Base-by-base conservation (phyloP, 2,888 invertebrate genomes). In the Gibbula magus region DNA sequence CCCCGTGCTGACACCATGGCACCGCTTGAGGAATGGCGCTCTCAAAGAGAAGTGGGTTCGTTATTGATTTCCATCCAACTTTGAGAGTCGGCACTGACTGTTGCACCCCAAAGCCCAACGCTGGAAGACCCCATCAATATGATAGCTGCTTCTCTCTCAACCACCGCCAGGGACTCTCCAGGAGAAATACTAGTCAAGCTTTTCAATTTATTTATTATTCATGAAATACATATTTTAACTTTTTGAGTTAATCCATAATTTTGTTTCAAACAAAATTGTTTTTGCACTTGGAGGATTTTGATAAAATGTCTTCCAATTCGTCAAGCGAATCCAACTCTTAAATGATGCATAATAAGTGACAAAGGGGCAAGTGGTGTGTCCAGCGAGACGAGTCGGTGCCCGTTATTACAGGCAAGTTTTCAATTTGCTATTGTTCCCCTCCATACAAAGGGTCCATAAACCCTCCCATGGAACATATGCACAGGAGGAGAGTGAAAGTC, bases 401-500 rank as follows among this genome's bases (percentile, higher is more conserved):
- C 61, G 61, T 61, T 61, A 61, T 61, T 61, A 61, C 29, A 29
- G 61, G 16, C 61, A 61, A 61, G 61, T 61, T 51, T 53, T 76
- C 76, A 45, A 54, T 54, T 61, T 35, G 35, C 29, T 56, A 77
- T 77, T 66, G 51, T 61, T 61, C 66, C 51, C 16, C 8, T n/a
- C 56, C 22, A 32, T 61, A 25, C 77, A 56, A 35, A 53, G 35
- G 20, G 53, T 35, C 56, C 53, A 32, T 76, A 29, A 74, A 74
- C 56, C 51, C 35, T 32, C 61, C 66, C 35, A n/a, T 39, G 51
- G 61, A 56, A 77, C 66, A 77, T 77, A 66, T 77, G 66, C 77
- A 61, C 77, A 56, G 25, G 56, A 77, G 45, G 51, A 39, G n/a
- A 35, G 8, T 35, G 39, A 52, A 77, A 77, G 66, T 77, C 77